Conservation (phyloP, 2,888 invertebrate genomes). For the Orthonychiurus folsomi region DNA sequence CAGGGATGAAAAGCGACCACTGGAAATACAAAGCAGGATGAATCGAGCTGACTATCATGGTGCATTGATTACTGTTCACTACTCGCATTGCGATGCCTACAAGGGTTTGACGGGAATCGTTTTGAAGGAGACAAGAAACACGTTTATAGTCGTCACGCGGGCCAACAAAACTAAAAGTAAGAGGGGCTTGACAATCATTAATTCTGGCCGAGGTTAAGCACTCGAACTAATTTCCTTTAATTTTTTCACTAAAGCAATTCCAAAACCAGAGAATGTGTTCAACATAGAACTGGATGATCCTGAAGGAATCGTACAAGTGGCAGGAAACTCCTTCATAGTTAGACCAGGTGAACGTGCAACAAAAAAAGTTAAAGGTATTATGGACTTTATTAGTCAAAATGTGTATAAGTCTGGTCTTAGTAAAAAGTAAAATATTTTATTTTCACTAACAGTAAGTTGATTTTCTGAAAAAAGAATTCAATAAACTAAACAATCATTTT, state of each 20-base stretch:
- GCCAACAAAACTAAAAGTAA: slow-evolving; percentile 37
- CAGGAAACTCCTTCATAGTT: slow-evolving; percentile 33
- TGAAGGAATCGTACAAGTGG: slow-evolving; percentile 28
- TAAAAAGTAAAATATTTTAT: too few relatives aligned
- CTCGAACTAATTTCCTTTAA: slow-evolving; percentile 19
- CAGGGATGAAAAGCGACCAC: slow-evolving; percentile 11
- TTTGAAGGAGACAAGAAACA: slow-evolving; percentile 40
- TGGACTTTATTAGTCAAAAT: slow-evolving; percentile 32
- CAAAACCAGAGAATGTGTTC: slow-evolving; percentile 34
- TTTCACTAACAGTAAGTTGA: too few relatives aligned
- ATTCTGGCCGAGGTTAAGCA: neutral
- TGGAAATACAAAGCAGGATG: slow-evolving; percentile 35
- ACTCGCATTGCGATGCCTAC: slow-evolving; percentile 36
- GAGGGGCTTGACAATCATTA: too few relatives aligned
- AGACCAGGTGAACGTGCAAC: slow-evolving; percentile 36
- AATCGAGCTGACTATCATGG: slow-evolving; percentile 40
- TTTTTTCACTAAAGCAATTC: slow-evolving; percentile 28
- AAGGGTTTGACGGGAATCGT: slow-evolving; percentile 37
- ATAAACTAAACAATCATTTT: too few relatives aligned
- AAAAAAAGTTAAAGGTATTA: slow-evolving; percentile 37
- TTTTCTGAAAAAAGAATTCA: too few relatives aligned
- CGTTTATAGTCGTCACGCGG: slow-evolving; percentile 36
- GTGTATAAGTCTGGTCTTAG: slow-evolving; percentile 23
- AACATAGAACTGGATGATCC: slow-evolving; percentile 26
- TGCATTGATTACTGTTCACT: slow-evolving; percentile 30